phyloP scores from a whole-genome alignment of 2,888 invertebrate genomes.

The Palloptera scutellata region DNA sequence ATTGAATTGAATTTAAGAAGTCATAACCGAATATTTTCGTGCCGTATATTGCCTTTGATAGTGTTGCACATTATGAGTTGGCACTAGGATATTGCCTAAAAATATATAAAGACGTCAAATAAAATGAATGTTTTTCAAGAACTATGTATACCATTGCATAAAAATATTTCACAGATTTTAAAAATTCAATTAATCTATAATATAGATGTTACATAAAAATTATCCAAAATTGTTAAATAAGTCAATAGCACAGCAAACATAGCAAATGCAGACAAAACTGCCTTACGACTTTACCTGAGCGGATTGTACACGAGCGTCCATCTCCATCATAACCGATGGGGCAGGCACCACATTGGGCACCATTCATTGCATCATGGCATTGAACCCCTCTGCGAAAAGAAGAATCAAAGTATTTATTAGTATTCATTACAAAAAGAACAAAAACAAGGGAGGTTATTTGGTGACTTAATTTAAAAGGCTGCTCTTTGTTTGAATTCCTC shows the following conservation, averaged over 20 bases:
- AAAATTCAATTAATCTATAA: not conserved
- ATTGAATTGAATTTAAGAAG: slow-evolving; percentile 1
- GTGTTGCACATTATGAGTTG: slow-evolving; percentile 63
- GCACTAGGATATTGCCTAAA: slow-evolving; percentile 59
- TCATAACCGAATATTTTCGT: slow-evolving; percentile 29
- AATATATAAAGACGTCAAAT: not conserved
- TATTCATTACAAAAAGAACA: no score
- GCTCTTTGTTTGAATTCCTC: no score
- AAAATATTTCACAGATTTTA: not conserved
- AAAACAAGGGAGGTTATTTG: no score
- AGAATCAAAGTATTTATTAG: no score
- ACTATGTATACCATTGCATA: not conserved
- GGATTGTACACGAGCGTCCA: slow-evolving; percentile 73
- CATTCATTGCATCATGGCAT: slow-evolving; percentile 70
- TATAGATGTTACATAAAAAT: no score
- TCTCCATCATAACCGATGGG: slow-evolving; percentile 79
- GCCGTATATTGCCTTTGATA: slow-evolving; percentile 31
- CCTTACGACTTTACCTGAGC: slow-evolving; percentile 42
- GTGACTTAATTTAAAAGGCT: no score
- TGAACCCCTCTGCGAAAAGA: slow-evolving; percentile 66
- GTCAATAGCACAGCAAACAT: no score
- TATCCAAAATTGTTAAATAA: no score
- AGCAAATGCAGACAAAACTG: no score
- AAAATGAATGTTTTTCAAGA: slow-evolving; percentile 1
- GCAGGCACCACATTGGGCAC: slow-evolving; percentile 76